A percentile compares a stretch with the other conserved stretches of the same genome.
These are phyloP conservation scores for Ophioninae sp. DNA, from an alignment of 2,888 invertebrate species.

Conservation along the genomic window DNA sequence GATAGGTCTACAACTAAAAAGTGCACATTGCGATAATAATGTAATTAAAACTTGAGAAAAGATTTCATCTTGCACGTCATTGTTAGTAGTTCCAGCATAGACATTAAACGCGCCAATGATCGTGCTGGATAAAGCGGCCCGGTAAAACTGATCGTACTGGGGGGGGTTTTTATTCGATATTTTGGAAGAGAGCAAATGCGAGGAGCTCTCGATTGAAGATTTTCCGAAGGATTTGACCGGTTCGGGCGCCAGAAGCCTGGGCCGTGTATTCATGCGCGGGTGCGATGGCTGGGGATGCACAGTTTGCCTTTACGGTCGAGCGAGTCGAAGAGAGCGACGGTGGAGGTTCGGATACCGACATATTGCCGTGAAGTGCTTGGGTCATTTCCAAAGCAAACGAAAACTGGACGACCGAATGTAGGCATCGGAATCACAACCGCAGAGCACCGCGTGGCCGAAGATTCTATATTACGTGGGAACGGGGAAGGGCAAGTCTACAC, in stretches of 20 bases:
- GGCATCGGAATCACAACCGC: slow-evolving; percentile 78
- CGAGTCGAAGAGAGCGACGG: slow-evolving; percentile 59
- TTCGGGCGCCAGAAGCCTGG: slow-evolving; percentile 20
- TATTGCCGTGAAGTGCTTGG: slow-evolving; percentile 72
- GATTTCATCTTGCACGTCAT: too few relatives aligned
- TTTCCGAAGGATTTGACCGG: slow-evolving; percentile 39
- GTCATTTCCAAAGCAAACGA: slow-evolving; percentile 79
- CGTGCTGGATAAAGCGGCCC: too few relatives aligned
- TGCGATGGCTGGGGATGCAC: slow-evolving; percentile 59
- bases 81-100: too few relatives aligned
- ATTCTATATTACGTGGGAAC: slow-evolving; percentile 45
- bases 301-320: slow-evolving; percentile 76
- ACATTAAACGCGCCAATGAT: too few relatives aligned
- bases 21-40: too few relatives aligned
- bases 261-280: slow-evolving; percentile 32
- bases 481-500: slow-evolving; percentile 35
- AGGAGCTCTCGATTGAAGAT: slow-evolving; percentile 23
- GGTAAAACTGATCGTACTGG: background rate
- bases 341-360: slow-evolving; percentile 43
- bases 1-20: too few relatives aligned
- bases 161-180: background rate
- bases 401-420: slow-evolving; percentile 76
- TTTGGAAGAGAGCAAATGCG: background rate
- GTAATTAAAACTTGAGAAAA: too few relatives aligned
- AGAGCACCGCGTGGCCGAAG: slow-evolving; percentile 66